A percentile compares a stretch with the other conserved stretches of the same genome.
Conservation (phyloP, 2,113 vertebrate genomes). For the Rynchops niger region DNA sequence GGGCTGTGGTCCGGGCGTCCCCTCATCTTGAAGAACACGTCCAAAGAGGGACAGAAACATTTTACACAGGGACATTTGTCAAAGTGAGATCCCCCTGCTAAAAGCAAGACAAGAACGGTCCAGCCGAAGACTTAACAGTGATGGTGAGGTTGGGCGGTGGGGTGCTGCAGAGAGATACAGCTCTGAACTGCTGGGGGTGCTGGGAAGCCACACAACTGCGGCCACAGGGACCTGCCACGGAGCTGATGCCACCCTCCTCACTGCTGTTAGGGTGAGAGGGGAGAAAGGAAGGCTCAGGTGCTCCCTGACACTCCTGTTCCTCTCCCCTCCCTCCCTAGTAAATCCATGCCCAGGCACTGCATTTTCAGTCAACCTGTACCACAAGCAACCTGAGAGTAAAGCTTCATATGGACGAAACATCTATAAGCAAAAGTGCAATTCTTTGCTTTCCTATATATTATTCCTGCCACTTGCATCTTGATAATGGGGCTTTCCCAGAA, state of each 20-base stretch:
- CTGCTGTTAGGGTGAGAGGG: rapidly evolving
- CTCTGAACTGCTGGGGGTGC: background rate
- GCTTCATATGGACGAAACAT: background rate
- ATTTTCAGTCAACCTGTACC: background rate
- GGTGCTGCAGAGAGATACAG: background rate
- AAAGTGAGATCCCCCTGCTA: background rate
- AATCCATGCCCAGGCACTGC: background rate
- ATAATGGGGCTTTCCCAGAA: background rate
- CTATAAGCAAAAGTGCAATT: background rate
- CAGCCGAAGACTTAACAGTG: background rate
- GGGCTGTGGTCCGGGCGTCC: background rate
- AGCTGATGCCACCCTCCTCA: background rate
- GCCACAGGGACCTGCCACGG: rapidly evolving
- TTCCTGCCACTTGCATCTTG: background rate
- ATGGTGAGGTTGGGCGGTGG: background rate
- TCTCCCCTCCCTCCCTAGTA: background rate
- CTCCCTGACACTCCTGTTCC: background rate
- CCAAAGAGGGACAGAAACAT: background rate
- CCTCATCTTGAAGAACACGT: background rate
- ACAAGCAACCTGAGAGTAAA: background rate
- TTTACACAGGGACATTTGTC: background rate
- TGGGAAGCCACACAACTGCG: background rate
- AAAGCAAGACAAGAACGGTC: background rate
- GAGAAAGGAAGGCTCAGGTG: background rate
- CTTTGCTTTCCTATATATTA: background rate